Conservation (phyloP, 1,140 invertebrate genomes). For the Scylla paramamosain region DNA sequence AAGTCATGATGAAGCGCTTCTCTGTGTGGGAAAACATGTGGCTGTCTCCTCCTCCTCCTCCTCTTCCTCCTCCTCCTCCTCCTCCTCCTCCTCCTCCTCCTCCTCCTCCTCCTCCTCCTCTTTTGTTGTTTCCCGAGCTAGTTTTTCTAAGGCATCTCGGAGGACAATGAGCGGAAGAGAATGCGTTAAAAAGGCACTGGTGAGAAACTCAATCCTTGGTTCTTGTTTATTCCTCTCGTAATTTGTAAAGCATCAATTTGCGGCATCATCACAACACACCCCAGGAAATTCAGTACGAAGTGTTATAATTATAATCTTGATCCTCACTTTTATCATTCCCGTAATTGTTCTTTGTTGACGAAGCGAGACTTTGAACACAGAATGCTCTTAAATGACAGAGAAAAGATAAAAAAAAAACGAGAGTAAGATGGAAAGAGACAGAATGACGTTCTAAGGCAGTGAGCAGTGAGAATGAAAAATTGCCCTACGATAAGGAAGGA, state of each 20-base stretch:
- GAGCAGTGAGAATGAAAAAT: background rate
- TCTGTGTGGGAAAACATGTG: slow-evolving; percentile 43
- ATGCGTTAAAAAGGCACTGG: background rate
- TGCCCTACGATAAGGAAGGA: background rate
- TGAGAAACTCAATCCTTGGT: too few relatives aligned
- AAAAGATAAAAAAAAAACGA: too few relatives aligned
- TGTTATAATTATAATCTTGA: too few relatives aligned
- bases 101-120: background rate
- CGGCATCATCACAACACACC: too few relatives aligned
- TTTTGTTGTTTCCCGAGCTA: background rate
- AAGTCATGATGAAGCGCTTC: slow-evolving; percentile 22
- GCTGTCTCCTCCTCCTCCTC: background rate
- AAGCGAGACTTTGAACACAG: too few relatives aligned
- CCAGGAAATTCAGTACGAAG: too few relatives aligned
- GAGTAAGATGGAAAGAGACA: too few relatives aligned
- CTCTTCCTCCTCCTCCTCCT: background rate
- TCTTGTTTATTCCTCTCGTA: too few relatives aligned
- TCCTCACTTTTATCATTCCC: too few relatives aligned
- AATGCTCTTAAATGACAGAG: too few relatives aligned
- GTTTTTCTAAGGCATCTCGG: background rate
- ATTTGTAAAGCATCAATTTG: too few relatives aligned
- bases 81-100: background rate
- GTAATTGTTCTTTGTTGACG: too few relatives aligned
- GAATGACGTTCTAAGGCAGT: background rate
- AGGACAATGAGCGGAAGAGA: slow-evolving; percentile 18